Conservation (phyloP, 2,113 vertebrate species). For the Rhinogobius similis region DNA sequence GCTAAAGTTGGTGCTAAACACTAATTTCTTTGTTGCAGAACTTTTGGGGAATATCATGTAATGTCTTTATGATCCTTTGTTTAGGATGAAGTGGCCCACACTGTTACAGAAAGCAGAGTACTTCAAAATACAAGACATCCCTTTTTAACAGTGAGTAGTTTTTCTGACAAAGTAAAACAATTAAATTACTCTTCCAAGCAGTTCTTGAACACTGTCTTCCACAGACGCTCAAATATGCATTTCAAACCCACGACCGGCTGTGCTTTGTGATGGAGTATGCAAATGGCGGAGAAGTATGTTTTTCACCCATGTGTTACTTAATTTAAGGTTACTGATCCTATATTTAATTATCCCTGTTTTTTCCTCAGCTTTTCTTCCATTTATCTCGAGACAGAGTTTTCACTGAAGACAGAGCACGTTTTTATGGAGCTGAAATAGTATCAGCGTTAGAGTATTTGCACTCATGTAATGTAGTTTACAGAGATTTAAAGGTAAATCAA, state of each 20-base stretch:
- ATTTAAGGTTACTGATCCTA: neutral
- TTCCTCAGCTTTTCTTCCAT: constrained; percentile 91
- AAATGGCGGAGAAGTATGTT: constrained; percentile 90
- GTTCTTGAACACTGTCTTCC: neutral
- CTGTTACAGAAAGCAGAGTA: constrained; percentile 93
- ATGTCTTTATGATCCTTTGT: constrained; percentile 23
- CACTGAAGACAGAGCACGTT: constrained; percentile 89
- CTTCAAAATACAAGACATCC: constrained; percentile 94
- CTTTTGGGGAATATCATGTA: neutral
- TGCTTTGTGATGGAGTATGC: constrained; percentile 98
- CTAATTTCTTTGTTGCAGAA: neutral
- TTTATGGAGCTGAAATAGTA: constrained; percentile 94
- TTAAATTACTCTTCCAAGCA: neutral
- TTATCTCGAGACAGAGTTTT: constrained; percentile 92
- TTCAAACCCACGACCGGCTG: constrained; percentile 92
- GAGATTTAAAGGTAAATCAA: constrained; percentile 88
- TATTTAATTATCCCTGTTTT: neutral
- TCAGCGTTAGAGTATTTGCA: constrained; percentile 94
- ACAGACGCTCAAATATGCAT: constrained; percentile 93
- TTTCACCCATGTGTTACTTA: neutral
- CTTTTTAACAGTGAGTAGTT: constrained; percentile 86
- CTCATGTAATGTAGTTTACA: constrained; percentile 91
- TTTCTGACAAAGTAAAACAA: neutral
- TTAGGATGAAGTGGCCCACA: constrained; percentile 97
- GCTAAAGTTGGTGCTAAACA: constrained; percentile 82